These are phyloP conservation scores for Canis aureus DNA, from an alignment of 2,113 vertebrate genomes.

Conservation along the genomic window DNA sequence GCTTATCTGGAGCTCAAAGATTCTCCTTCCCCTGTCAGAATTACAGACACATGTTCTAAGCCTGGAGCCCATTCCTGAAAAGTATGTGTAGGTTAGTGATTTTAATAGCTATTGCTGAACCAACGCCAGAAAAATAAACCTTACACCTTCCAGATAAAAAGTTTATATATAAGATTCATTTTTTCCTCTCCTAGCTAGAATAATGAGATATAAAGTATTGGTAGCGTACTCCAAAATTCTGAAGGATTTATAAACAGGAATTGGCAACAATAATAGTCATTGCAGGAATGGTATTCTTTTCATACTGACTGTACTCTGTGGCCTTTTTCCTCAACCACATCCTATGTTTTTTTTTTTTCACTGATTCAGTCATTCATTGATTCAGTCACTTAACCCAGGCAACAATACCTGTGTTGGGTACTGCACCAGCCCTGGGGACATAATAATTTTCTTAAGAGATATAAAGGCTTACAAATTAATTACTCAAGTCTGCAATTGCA, in stretches of 20 bases:
- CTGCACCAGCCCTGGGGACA: neutral
- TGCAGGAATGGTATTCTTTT: neutral
- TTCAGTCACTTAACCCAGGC: neutral
- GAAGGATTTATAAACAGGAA: neutral
- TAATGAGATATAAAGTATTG: neutral
- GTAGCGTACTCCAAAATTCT: neutral
- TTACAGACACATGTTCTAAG: neutral
- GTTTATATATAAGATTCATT: neutral
- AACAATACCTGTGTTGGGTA: neutral
- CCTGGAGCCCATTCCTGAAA: neutral
- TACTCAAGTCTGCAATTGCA: neutral
- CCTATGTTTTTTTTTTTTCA: neutral
- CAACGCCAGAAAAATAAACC: neutral
- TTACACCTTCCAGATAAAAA: neutral
- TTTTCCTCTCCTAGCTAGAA: neutral
- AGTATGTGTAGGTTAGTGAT: neutral
- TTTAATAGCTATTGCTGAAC: neutral
- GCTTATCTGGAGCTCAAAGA: too few species aligned
- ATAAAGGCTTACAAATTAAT: constrained; percentile 48
- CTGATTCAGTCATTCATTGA: neutral
- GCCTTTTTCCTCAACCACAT: constrained; percentile 8
- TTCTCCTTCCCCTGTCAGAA: neutral
- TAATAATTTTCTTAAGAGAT: neutral
- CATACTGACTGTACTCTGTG: neutral
- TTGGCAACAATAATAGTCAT: neutral